Percentiles rank a stretch among this genome's conserved stretches.
Evolutionary conservation across 2,888 invertebrate genomes (phyloP).

Genomic region (Hirtodrosophila alboralis): DNA sequence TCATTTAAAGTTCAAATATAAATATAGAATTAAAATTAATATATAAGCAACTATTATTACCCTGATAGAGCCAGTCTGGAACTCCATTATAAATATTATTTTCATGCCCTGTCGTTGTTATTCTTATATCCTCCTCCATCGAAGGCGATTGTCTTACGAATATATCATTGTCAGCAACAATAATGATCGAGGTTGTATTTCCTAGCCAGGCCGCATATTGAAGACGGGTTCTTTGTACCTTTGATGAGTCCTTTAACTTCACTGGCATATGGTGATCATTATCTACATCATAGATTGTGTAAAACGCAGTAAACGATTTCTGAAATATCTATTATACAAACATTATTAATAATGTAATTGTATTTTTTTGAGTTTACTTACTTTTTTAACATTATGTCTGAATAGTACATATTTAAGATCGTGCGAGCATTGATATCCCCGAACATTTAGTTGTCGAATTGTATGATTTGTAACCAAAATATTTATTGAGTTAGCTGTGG

Average conservation of each 20-base stretch:
- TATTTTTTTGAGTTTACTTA: slow-evolving; percentile 84
- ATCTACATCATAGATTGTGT: slow-evolving; percentile 95
- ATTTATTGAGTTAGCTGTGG: slow-evolving; percentile 90
- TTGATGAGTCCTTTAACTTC: slow-evolving; percentile 90
- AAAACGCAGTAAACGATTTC: slow-evolving; percentile 93
- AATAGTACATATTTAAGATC: slow-evolving; percentile 94
- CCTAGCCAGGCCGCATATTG: slow-evolving; percentile 94
- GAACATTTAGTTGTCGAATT: slow-evolving; percentile 93
- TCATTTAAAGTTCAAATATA: too few species aligned
- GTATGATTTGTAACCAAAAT: slow-evolving; percentile 94
- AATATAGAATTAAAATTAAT: not conserved
- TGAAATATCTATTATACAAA: slow-evolving; percentile 88
- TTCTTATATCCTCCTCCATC: slow-evolving; percentile 87
- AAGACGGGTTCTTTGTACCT: slow-evolving; percentile 89
- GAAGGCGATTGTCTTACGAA: slow-evolving; percentile 91
- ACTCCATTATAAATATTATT: slow-evolving; percentile 95
- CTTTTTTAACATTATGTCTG: slow-evolving; percentile 95
- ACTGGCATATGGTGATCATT: slow-evolving; percentile 95
- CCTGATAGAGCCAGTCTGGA: slow-evolving; percentile 98
- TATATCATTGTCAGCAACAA: slow-evolving; percentile 95
- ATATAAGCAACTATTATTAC: slow-evolving; percentile 85
- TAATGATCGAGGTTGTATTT: slow-evolving; percentile 89
- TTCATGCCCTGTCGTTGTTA: slow-evolving; percentile 91
- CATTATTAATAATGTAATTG: not conserved
- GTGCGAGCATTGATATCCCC: slow-evolving; percentile 93